Base-by-base conservation (phyloP, 1,140 invertebrate genomes). In the Ruditapes philippinarum region DNA sequence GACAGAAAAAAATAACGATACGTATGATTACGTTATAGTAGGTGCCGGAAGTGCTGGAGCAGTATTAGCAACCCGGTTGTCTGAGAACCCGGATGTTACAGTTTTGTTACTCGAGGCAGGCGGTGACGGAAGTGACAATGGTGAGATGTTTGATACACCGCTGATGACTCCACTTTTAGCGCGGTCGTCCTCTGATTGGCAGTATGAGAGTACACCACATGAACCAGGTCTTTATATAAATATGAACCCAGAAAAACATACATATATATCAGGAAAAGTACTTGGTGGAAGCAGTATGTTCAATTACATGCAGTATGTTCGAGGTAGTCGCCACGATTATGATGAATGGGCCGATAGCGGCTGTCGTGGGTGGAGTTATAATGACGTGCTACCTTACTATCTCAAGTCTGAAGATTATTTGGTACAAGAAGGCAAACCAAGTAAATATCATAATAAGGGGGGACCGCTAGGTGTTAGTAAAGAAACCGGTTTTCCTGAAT, bases 21-120 rank as follows among this genome's bases (percentile, higher is more conserved):
- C 74, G n/a, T 82, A 65, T n/a, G 79, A 82, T 38, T 82, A 82
- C 22, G 40, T 82, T 12, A 45, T 82, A n/a, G 22, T 82, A 28
- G 99, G 99, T 0, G 98, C 97, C 0, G 99, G 99, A 17, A 99
- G 98, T 0, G 98, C 98, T 93, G 99, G 98, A 0, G 98, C 98
- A 2, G 98, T 99, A n/a, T 96, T 99, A 12, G 98, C 99, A 0
- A 99, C 98, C 95, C 97, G 99, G 14, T 95, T 99, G 33, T 98
- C 98, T 0, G 99, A 99, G 92, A 94, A 97, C 89, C 94, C 94
- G 0, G 81, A 97, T 25, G 82, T 98, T 97, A 98, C 97, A 81
- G 97, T 99, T 0, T 96, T 99, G 1, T 95, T 99, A 0, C 92
- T 99, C 86, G 98, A 99, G 96, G 98, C 98, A 3, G 98, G 98